phyloP scores from a whole-genome alignment of 2,113 vertebrate species.

The Microcebus tavaratra region DNA sequence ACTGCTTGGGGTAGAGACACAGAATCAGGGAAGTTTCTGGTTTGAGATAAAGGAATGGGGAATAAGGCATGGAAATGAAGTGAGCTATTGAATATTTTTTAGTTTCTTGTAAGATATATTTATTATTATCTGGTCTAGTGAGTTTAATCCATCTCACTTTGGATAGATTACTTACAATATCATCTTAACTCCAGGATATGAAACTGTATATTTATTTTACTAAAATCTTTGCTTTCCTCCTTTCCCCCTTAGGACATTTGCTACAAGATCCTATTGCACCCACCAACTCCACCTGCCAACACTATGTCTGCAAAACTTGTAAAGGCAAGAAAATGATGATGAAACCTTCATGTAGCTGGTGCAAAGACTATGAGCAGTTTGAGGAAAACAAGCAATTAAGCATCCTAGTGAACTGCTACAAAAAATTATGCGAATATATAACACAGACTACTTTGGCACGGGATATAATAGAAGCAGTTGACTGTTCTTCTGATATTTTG shows the following conservation, averaged over 20 bases:
- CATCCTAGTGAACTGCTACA: conserved; percentile 95
- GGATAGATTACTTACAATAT: conserved; percentile 43
- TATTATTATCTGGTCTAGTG: conserved; percentile 32
- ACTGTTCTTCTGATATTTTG: conserved; percentile 93
- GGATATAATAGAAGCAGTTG: conserved; percentile 90
- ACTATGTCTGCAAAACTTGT: conserved; percentile 95
- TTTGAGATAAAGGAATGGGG: conserved; percentile 52
- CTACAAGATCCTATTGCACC: conserved; percentile 96
- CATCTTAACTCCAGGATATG: conserved; percentile 22
- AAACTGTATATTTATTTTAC: conserved; percentile 52
- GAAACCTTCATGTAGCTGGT: conserved; percentile 95
- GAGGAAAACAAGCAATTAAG: conserved; percentile 96
- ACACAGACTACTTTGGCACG: conserved; percentile 92
- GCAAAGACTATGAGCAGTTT: conserved; percentile 96
- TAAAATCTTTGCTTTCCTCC: conserved; percentile 69
- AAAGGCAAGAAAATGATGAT: conserved; percentile 98
- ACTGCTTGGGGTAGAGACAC: background rate
- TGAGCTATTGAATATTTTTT: conserved; percentile 11
- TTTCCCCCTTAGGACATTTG: conserved; percentile 90
- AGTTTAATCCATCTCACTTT: conserved; percentile 51
- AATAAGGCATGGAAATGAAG: conserved; percentile 28
- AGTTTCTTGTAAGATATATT: background rate
- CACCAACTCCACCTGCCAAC: conserved; percentile 94
- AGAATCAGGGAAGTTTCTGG: conserved; percentile 7
- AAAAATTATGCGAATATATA: conserved; percentile 96